These are phyloP conservation scores for Drosophila cracens DNA, from an alignment of 2,888 invertebrate genomes.

Conservation along the genomic window DNA sequence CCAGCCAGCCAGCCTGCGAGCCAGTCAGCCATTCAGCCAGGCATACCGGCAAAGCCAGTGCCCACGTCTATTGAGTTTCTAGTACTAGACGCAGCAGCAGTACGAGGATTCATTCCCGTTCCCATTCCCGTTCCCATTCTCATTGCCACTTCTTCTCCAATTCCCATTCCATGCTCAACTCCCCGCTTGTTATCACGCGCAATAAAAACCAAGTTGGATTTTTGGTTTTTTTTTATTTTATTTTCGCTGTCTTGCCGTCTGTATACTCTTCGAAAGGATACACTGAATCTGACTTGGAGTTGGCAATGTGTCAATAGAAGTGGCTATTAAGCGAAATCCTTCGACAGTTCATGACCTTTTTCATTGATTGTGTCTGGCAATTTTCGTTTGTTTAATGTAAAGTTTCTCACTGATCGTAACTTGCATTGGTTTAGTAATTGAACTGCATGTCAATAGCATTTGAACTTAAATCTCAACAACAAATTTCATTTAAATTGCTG, in stretches of 20 bases:
- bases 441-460: background rate
- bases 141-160: background rate
- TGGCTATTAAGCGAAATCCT: constrained; percentile 22
- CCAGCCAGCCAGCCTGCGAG: background rate
- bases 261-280: constrained; percentile 48
- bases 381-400: background rate
- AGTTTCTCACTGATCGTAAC: background rate
- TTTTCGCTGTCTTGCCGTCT: constrained; percentile 16
- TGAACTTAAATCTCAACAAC: background rate
- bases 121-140: constrained; percentile 3
- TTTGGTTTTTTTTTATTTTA: constrained; percentile 27
- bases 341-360: constrained; percentile 3
- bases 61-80: constrained; percentile 41
- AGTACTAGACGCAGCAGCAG: constrained; percentile 3
- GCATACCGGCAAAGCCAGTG: constrained; percentile 38
- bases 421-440: background rate
- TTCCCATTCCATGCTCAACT: constrained; percentile 34
- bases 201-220: constrained; percentile 72
- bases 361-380: background rate
- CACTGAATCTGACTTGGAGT: constrained; percentile 33
- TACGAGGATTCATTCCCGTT: constrained; percentile 1
- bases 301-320: constrained; percentile 48
- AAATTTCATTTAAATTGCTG: background rate
- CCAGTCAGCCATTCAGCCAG: constrained; percentile 5
- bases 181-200: constrained; percentile 76